These are phyloP conservation scores for Drosophila ironensis DNA, from an alignment of 1,140 invertebrate species.

Conservation along the genomic window DNA sequence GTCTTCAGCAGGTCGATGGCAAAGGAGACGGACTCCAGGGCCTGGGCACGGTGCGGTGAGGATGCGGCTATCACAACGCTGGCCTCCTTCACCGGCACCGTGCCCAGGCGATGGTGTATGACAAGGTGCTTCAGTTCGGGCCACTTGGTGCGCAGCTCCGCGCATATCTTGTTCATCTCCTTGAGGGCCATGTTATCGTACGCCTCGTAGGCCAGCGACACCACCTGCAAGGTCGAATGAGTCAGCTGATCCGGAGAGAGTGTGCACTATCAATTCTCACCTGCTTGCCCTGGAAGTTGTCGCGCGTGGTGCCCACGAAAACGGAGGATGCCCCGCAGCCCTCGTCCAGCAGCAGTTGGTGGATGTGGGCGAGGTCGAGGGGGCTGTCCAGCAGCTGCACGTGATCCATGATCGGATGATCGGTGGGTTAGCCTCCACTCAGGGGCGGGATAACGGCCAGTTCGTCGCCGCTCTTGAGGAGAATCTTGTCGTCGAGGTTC, in stretches of 20 bases:
- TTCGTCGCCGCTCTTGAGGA: constrained; percentile 87
- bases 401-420: constrained; percentile 83
- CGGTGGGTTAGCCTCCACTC: constrained; percentile 87
- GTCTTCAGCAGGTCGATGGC: constrained; percentile 94
- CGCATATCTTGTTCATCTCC: constrained; percentile 91
- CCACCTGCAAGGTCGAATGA: constrained; percentile 84
- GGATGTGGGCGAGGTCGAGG: constrained; percentile 87
- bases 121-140: constrained; percentile 88
- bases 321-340: constrained; percentile 93
- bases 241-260: neutral
- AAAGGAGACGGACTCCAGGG: constrained; percentile 91
- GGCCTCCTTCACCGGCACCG: constrained; percentile 93
- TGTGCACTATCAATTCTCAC: constrained; percentile 81
- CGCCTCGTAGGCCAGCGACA: constrained; percentile 94
- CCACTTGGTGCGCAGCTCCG: constrained; percentile 88
- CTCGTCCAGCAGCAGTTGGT: constrained; percentile 86
- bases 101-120: constrained; percentile 91
- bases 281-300: constrained; percentile 93
- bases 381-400: constrained; percentile 87
- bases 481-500: constrained; percentile 83
- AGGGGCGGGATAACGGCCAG: constrained; percentile 93
- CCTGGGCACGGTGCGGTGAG: constrained; percentile 92
- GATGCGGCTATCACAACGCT: constrained; percentile 96
- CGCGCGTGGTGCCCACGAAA: constrained; percentile 95
- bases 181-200: constrained; percentile 95